Evolutionary conservation across 2,113 vertebrate species (phyloP).

Genomic region (Verasper variegatus): DNA sequence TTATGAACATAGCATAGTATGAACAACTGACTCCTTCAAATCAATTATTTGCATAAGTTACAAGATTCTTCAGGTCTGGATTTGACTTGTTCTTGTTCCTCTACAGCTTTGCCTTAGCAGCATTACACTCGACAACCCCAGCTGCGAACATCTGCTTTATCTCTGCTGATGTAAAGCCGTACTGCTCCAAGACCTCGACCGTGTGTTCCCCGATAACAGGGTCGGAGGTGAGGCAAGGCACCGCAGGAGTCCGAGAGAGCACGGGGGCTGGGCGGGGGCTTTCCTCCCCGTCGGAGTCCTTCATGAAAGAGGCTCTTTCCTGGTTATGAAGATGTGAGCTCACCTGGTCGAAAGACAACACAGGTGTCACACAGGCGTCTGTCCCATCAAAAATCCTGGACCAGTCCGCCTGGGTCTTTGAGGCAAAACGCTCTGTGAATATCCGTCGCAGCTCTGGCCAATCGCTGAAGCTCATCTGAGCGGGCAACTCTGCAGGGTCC

Average conservation of each 20-base stretch:
- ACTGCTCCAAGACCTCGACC: constrained; percentile 85
- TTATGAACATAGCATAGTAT: not conserved
- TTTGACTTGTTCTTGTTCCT: not conserved
- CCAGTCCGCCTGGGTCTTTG: constrained; percentile 91
- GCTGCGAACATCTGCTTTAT: constrained; percentile 81
- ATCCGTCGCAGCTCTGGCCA: constrained; percentile 89
- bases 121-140: constrained; percentile 78
- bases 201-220: constrained; percentile 90
- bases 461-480: constrained; percentile 84
- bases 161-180: constrained; percentile 83
- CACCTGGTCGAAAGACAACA: constrained; percentile 86
- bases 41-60: not conserved
- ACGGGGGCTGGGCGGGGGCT: constrained; percentile 91
- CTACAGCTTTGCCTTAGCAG: constrained; percentile 77
- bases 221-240: constrained; percentile 79
- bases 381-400: constrained; percentile 87
- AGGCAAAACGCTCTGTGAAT: constrained; percentile 87
- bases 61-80: too few species aligned
- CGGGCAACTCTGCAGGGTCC: constrained; percentile 81
- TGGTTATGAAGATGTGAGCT: constrained; percentile 86
- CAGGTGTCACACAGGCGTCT: constrained; percentile 95
- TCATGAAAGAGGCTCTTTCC: constrained; percentile 89
- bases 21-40: not conserved
- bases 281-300: constrained; percentile 76
- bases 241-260: constrained; percentile 89